Evolutionary conservation across 2,888 invertebrate species (phyloP).

Genomic region (Watsonalla cultraria): DNA sequence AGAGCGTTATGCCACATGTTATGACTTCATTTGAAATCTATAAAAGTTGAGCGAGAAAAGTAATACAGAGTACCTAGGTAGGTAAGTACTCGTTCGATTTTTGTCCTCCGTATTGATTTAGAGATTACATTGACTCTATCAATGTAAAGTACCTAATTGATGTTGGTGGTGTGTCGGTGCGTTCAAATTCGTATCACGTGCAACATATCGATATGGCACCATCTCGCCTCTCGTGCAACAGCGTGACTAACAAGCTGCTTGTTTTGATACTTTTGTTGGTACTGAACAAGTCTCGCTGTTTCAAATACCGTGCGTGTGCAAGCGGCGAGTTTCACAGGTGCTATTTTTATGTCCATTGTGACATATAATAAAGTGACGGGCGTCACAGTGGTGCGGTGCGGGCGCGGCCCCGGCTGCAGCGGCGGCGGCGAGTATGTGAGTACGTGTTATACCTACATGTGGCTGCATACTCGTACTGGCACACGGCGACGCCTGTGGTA

Average conservation of each 20-base stretch:
- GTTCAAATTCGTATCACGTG: conserved; percentile 7
- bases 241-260: background rate
- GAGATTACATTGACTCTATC: background rate
- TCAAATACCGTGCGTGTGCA: conserved; percentile 14
- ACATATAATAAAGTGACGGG: conserved; percentile 56
- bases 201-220: conserved; percentile 1
- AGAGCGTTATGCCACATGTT: too few species aligned
- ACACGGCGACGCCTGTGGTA: conserved; percentile 51
- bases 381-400: conserved; percentile 33
- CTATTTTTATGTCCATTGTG: conserved; percentile 66
- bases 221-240: conserved; percentile 1
- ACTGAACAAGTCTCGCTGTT: conserved; percentile 5
- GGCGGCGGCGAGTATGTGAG: conserved; percentile 26
- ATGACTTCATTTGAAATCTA: too few species aligned
- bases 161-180: background rate
- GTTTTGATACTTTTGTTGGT: background rate
- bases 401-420: conserved; percentile 23
- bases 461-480: conserved; percentile 15
- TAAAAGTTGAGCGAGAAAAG: too few species aligned
- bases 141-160: background rate
- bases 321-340: conserved; percentile 32
- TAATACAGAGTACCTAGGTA: too few species aligned
- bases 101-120: background rate
- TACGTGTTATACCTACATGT: conserved; percentile 31
- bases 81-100: too few species aligned